Percentiles rank a stretch among this genome's conserved stretches.
Evolutionary conservation across 1,140 invertebrate species (phyloP).

Genomic region (Holcopasites calliopsidis): DNA sequence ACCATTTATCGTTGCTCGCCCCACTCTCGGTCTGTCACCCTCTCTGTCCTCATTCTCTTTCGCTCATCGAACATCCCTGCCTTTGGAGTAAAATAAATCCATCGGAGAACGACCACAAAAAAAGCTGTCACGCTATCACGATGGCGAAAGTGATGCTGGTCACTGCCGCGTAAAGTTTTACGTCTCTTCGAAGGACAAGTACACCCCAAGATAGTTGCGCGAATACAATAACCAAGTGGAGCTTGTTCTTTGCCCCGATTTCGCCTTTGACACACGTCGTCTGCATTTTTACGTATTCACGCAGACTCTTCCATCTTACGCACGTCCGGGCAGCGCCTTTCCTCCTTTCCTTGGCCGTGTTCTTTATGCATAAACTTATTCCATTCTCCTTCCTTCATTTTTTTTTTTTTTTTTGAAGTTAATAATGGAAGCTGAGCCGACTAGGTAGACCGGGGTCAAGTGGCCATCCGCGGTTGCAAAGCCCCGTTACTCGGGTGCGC

Average conservation of each 20-base stretch:
- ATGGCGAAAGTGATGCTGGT: no score
- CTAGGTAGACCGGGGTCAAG: slow-evolving; percentile 67
- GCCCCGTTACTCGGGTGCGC: slow-evolving; percentile 46
- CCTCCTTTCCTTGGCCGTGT: background rate
- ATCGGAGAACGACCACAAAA: no score
- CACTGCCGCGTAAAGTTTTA: no score
- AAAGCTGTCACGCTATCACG: no score
- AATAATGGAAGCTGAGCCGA: slow-evolving; percentile 62
- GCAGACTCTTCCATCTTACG: no score
- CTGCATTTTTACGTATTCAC: no score
- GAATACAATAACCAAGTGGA: slow-evolving; percentile 19
- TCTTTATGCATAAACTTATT: background rate
- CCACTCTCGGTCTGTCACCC: no score
- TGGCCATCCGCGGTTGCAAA: slow-evolving; percentile 64
- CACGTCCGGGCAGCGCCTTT: background rate
- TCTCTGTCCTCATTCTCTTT: background rate
- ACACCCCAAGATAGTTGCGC: no score
- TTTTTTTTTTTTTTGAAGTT: slow-evolving; percentile 61
- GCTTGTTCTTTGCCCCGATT: no score
- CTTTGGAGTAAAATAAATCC: no score
- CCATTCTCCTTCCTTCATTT: slow-evolving; percentile 15
- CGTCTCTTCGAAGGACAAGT: background rate
- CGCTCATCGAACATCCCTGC: background rate
- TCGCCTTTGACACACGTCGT: no score
- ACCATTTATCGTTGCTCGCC: background rate